Conservation (phyloP, 2,888 invertebrate genomes). For the Caenorhabditis becei region DNA sequence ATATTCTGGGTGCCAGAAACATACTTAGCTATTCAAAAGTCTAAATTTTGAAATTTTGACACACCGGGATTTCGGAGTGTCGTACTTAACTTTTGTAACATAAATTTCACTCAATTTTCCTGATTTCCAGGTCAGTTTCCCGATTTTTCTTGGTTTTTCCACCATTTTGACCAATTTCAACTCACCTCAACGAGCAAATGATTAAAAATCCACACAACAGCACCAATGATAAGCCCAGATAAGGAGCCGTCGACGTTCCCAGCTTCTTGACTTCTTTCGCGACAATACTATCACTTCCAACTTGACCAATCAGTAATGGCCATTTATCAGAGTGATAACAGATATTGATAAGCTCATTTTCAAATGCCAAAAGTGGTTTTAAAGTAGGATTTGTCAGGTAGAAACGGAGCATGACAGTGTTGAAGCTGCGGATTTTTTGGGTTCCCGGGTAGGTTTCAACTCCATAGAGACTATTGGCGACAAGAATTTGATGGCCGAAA, state of each 20-base stretch:
- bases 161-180: too few relatives aligned
- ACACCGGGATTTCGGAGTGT: too few relatives aligned
- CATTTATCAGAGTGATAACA: constrained; percentile 68
- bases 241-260: constrained; percentile 70
- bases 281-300: constrained; percentile 71
- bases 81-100: too few relatives aligned
- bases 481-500: constrained; percentile 67
- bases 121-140: too few relatives aligned
- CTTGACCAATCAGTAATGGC: constrained; percentile 63
- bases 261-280: constrained; percentile 67
- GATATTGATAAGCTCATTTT: constrained; percentile 66
- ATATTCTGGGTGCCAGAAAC: too few relatives aligned
- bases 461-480: constrained; percentile 71
- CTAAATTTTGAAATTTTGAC: too few relatives aligned
- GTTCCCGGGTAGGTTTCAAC: constrained; percentile 55
- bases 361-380: constrained; percentile 66
- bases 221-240: constrained; percentile 64
- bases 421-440: constrained; percentile 44
- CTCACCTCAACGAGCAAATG: constrained; percentile 71
- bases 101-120: too few relatives aligned
- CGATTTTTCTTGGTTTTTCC: too few relatives aligned
- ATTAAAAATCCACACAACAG: constrained; percentile 65
- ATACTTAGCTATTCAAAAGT: too few relatives aligned
- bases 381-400: constrained; percentile 65
- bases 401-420: constrained; percentile 66